phyloP scores from a whole-genome alignment of 1,140 invertebrate genomes.

The Drosophila repleta region DNA sequence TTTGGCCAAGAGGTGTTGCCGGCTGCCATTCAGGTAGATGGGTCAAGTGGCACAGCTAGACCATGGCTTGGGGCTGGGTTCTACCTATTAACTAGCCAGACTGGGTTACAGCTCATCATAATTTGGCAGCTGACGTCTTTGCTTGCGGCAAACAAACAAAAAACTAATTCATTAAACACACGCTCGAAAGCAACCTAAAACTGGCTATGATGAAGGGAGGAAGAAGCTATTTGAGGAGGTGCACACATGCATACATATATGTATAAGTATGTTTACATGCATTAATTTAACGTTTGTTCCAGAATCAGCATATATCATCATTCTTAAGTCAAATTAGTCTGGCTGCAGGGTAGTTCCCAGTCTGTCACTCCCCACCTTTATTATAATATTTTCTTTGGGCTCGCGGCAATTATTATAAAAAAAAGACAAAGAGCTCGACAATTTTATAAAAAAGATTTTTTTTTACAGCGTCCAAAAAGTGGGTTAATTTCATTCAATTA shows the following conservation, averaged over 20 bases:
- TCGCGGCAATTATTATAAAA: slow-evolving; percentile 61
- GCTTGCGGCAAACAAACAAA: not conserved
- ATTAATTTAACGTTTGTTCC: too few relatives aligned
- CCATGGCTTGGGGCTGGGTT: slow-evolving; percentile 23
- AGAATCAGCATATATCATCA: too few relatives aligned
- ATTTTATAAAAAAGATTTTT: slow-evolving; percentile 42
- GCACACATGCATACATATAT: too few relatives aligned
- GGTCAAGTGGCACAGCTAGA: slow-evolving; percentile 6
- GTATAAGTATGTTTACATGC: too few relatives aligned
- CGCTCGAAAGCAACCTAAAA: too few relatives aligned
- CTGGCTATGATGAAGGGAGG: too few relatives aligned
- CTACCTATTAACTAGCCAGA: slow-evolving; percentile 26
- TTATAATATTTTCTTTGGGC: slow-evolving; percentile 21
- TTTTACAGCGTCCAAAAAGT: slow-evolving; percentile 53
- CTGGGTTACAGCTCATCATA: slow-evolving; percentile 54
- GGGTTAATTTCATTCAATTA: slow-evolving; percentile 81
- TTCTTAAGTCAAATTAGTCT: not conserved
- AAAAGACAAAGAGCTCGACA: slow-evolving; percentile 47
- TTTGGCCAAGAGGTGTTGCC: slow-evolving; percentile 32
- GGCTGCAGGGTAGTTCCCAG: not conserved
- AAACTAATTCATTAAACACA: too few relatives aligned
- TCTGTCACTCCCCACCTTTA: not conserved
- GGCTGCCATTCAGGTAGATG: not conserved
- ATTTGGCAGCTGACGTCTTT: slow-evolving; percentile 47
- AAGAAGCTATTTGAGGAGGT: too few relatives aligned